These are phyloP conservation scores for Panagrolaimus sp. DNA, from an alignment of 1,140 invertebrate genomes.

Conservation along the genomic window DNA sequence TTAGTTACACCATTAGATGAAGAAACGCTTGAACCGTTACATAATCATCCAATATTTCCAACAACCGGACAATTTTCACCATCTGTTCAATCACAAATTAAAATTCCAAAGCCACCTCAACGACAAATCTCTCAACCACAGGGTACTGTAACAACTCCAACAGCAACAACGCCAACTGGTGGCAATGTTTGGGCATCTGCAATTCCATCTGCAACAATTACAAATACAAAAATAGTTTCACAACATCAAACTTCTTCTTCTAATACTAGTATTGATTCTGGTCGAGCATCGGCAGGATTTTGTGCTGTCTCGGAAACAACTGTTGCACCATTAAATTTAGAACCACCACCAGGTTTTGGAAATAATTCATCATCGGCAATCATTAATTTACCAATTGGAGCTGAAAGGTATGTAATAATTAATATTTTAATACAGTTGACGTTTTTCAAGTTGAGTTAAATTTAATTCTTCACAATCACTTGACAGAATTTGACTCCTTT, in stretches of 20 bases:
- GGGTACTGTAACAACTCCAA: no score
- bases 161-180: no score
- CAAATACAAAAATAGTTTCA: not conserved
- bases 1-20: not conserved
- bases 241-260: not conserved
- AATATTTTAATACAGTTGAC: no score
- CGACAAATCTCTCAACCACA: no score
- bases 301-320: no score
- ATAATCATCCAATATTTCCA: not conserved
- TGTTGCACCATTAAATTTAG: not conserved
- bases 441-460: no score
- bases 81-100: not conserved
- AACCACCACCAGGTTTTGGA: constrained; percentile 6
- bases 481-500: no score
- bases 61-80: not conserved
- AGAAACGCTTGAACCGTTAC: not conserved
- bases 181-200: not conserved
- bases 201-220: not conserved
- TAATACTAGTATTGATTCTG: not conserved
- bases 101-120: no score
- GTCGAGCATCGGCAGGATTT: not conserved
- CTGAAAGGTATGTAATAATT: no score
- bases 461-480: no score
- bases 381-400: no score
- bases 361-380: no score